Evolutionary conservation across 2,888 invertebrate species (phyloP).

Genomic region (Cheilosia vulpina): DNA sequence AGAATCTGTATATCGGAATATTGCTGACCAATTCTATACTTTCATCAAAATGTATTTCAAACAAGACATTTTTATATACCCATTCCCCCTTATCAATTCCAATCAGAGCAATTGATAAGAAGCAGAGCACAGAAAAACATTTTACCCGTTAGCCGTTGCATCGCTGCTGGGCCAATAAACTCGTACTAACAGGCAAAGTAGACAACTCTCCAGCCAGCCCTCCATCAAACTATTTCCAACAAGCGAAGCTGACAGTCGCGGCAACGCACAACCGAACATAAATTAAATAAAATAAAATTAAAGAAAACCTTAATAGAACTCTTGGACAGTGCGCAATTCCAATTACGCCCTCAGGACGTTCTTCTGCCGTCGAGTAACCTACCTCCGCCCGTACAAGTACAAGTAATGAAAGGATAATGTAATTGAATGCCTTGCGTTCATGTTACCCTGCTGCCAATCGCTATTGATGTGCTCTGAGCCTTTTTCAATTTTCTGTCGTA

Average conservation of each 20-base stretch:
- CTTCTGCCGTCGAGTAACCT: neutral
- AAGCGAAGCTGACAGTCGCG: neutral
- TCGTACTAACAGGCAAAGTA: neutral
- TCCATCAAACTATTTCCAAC: neutral
- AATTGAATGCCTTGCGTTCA: constrained; percentile 45
- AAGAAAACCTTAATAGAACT: constrained; percentile 22
- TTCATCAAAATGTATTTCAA: no score
- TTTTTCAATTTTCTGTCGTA: constrained; percentile 17
- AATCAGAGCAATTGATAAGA: no score
- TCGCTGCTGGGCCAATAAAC: neutral
- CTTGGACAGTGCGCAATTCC: constrained; percentile 15
- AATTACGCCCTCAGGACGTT: constrained; percentile 15
- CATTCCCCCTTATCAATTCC: neutral
- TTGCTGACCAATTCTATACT: no score
- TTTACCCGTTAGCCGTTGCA: neutral
- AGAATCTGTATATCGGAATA: no score
- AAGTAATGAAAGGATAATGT: constrained; percentile 53
- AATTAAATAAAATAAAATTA: constrained; percentile 16
- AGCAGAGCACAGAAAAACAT: neutral
- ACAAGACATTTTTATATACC: no score
- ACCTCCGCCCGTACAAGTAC: constrained; percentile 9
- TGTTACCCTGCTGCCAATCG: constrained; percentile 2
- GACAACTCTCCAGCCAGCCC: neutral
- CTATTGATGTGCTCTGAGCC: constrained; percentile 53
- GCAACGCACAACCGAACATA: constrained; percentile 10